Evolutionary conservation across 2,113 vertebrate genomes (phyloP).

Genomic region (Nesospiza acunhae): DNA sequence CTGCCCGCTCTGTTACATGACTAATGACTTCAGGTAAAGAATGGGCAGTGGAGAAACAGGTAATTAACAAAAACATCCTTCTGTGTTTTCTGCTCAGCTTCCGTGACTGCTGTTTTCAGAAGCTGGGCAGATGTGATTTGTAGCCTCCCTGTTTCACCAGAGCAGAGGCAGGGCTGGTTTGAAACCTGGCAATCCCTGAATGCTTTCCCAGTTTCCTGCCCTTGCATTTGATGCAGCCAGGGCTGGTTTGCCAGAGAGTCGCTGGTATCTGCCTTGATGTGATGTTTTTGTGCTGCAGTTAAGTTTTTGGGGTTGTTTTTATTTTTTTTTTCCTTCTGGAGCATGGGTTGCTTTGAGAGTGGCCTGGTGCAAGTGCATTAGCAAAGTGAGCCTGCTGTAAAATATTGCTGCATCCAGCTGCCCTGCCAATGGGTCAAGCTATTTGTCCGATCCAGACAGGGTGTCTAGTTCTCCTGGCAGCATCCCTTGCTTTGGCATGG

Average conservation of each 20-base stretch:
- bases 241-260: not conserved
- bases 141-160: not conserved
- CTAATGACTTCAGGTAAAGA: conserved; percentile 59
- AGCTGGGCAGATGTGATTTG: conserved; percentile 40
- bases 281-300: conserved; percentile 23
- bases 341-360: conserved; percentile 16
- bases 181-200: conserved; percentile 1
- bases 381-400: conserved; percentile 60
- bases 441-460: conserved; percentile 74
- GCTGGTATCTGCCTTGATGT: not conserved
- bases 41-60: conserved; percentile 3
- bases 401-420: conserved; percentile 51
- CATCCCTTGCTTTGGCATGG: conserved; percentile 79
- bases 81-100: conserved; percentile 61
- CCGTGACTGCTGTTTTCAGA: conserved; percentile 22
- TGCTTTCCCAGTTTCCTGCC: not conserved
- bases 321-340: not conserved
- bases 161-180: not conserved
- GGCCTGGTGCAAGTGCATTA: conserved; percentile 60
- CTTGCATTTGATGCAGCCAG: not conserved
- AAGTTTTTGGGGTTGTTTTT: not conserved
- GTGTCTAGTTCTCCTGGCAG: conserved; percentile 80
- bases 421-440: conserved; percentile 62
- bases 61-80: conserved; percentile 65
- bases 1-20: conserved; percentile 32